Evolutionary conservation across 2,113 vertebrate species (phyloP), one percentile per base, ranked within the genome.

Genomic region (rabbit (Oryctolagus cuniculus)): DNA sequence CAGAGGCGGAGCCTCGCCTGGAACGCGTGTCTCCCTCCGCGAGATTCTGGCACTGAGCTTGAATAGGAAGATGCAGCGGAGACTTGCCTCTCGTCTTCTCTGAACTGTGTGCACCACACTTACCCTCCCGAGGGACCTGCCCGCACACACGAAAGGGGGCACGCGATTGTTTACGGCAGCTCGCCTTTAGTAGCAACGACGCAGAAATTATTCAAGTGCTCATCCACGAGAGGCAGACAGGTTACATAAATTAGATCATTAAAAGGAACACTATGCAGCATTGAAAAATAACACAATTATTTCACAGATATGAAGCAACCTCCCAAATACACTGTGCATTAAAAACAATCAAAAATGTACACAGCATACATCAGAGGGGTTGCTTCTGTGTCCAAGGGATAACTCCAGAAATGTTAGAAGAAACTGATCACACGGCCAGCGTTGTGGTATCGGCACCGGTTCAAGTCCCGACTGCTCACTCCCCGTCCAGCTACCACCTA

Each of bases 141-240:
- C 66, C n/a, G 2, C 0, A 0, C 29, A 16, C 4, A 0, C 1
- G 3, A 25, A 88, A 25, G 19, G 49, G 36, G 0, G 13, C 4
- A 19, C 19, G 2, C 10, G 53, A 13, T 29, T 58, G 15, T 55
- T 49, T 22, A 34, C 0, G 5, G 19, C 44, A 66, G 70, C 55
- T 1, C 70, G 25, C 16, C 3, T 49, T 13, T 70, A 44, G 64
- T 21, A 34, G n/a, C 83, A 17, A n/a, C 73, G 72, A 44, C 4
- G 31, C 0, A 0, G 63, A 49, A 51, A 17, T 49, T 8, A 78
- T 58, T 58, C 27, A 44, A 38, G 9, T 31, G 31, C 53, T 64
- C 38, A 6, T 36, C 53, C 69, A 13, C 4, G 3, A 36, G 55
- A 58, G 22, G 72, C 29, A 79, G 51, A 31, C 51, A 0, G 0